Percentiles rank a stretch among this genome's conserved stretches.
Evolutionary conservation across 1,140 invertebrate genomes (phyloP).

Genomic region (Heliconius hermathena): DNA sequence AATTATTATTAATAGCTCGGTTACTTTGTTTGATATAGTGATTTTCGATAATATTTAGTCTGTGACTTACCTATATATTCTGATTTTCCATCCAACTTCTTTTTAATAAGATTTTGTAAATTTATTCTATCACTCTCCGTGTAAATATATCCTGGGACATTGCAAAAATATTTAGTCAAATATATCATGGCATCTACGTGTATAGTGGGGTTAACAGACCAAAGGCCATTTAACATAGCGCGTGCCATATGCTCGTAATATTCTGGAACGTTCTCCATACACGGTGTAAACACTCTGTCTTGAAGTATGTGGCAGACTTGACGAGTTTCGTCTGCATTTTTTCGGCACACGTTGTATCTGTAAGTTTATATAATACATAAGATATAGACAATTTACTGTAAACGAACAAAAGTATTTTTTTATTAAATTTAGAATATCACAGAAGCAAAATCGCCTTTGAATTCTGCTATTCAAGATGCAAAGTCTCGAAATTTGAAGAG

Average conservation of each 20-base stretch:
- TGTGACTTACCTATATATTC: slow-evolving; percentile 53
- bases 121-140: slow-evolving; percentile 58
- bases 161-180: slow-evolving; percentile 53
- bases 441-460: too few species aligned
- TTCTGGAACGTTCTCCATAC: slow-evolving; percentile 72
- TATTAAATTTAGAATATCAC: too few species aligned
- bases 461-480: too few species aligned
- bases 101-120: slow-evolving; percentile 45
- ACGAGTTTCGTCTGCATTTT: slow-evolving; percentile 70
- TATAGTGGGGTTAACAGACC: slow-evolving; percentile 67
- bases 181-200: slow-evolving; percentile 61
- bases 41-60: neutral
- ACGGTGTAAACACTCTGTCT: slow-evolving; percentile 69
- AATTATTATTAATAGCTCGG: too few species aligned
- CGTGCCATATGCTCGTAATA: slow-evolving; percentile 78
- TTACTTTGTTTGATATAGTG: too few species aligned
- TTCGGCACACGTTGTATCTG: slow-evolving; percentile 83
- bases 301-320: slow-evolving; percentile 68
- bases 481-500: too few species aligned
- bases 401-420: too few species aligned
- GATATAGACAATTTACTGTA: neutral
- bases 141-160: slow-evolving; percentile 70
- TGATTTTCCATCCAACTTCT: slow-evolving; percentile 53
- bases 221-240: slow-evolving; percentile 76
- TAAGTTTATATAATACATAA: neutral